Evolutionary conservation across 2,113 vertebrate species (phyloP).

Genomic region (Chinchilla lanigera): DNA sequence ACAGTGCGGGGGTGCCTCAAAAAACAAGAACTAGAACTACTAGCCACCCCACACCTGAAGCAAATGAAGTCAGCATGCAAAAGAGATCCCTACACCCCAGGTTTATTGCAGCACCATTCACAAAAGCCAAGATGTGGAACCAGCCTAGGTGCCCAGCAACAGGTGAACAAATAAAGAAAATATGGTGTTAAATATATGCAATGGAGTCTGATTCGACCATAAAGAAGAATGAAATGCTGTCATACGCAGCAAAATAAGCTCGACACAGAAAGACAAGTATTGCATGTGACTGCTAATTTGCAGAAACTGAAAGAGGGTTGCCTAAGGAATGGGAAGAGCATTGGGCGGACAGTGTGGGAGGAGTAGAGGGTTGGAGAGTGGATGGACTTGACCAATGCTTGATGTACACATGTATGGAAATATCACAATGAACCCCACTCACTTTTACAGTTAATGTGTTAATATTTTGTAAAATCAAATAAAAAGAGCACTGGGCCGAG

Average conservation of each 20-base stretch:
- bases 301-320: neutral
- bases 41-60: neutral
- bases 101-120: neutral
- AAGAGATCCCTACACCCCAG: neutral
- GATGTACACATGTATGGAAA: neutral
- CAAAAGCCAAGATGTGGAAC: neutral
- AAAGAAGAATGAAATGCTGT: neutral
- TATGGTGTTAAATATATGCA: neutral
- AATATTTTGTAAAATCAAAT: neutral
- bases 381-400: neutral
- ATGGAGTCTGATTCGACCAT: neutral
- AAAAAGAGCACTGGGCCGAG: neutral
- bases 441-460: neutral
- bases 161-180: neutral
- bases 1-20: neutral
- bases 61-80: neutral
- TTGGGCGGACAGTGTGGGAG: neutral
- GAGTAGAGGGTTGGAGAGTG: neutral
- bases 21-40: neutral
- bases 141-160: neutral
- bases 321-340: neutral
- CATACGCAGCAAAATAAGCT: neutral
- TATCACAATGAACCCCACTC: neutral
- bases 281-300: neutral
- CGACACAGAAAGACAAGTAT: neutral